These are phyloP conservation scores for Artemisiospiza belli DNA, from an alignment of 2,113 vertebrate species.

Conservation along the genomic window DNA sequence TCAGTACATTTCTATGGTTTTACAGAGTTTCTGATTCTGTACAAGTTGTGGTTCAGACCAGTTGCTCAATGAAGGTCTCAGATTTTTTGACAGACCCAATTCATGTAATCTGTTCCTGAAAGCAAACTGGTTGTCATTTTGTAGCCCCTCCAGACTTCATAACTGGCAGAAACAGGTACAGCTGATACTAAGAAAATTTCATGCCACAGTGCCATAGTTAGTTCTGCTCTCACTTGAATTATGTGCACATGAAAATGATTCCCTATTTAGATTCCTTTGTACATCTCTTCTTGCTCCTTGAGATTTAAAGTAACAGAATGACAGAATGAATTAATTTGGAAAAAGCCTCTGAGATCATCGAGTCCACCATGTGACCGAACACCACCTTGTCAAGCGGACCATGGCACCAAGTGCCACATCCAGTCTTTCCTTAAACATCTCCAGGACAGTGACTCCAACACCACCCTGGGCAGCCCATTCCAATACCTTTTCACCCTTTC, in stretches of 20 bases:
- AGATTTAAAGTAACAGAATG: not conserved
- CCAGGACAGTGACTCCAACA: not conserved
- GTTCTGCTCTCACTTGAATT: not conserved
- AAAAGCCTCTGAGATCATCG: not conserved
- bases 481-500: not conserved
- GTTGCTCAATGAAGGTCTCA: not conserved
- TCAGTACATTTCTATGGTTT: not conserved
- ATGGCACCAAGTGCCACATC: accelerated
- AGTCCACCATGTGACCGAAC: not conserved
- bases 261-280: not conserved
- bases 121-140: not conserved
- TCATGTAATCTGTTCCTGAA: not conserved
- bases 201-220: not conserved
- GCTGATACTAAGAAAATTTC: not conserved
- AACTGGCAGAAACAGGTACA: not conserved
- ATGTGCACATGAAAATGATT: accelerated
- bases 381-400: not conserved
- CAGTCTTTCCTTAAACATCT: not conserved
- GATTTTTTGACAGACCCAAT: not conserved
- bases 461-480: not conserved
- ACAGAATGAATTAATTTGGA: not conserved
- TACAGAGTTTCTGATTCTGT: not conserved
- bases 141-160: not conserved
- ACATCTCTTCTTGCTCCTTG: not conserved
- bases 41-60: not conserved